Conservation (phyloP, 2,888 invertebrate genomes). For the Muscina levida region DNA sequence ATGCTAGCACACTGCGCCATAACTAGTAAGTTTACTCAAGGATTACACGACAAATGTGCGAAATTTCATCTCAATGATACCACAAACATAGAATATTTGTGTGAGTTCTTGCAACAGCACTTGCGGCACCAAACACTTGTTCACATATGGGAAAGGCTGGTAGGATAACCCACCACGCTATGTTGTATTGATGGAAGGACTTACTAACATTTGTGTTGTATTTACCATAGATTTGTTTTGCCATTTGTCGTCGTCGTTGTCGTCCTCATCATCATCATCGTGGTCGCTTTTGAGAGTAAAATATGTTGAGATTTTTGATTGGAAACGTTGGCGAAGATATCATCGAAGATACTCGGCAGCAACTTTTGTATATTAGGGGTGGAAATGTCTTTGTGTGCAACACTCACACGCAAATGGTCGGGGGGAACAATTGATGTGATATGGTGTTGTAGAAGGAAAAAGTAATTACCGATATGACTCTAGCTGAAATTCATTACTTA, state of each 20-base stretch:
- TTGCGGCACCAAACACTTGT: not conserved
- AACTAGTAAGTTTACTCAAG: constrained; percentile 57
- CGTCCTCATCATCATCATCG: no score
- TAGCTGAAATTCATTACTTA: no score
- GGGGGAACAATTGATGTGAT: no score
- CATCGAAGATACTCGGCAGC: no score
- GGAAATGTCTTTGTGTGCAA: no score
- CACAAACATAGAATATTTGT: not conserved
- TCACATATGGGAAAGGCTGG: not conserved
- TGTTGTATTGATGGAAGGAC: not conserved
- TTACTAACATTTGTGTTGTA: constrained; percentile 5
- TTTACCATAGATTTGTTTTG: not conserved
- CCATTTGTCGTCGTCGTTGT: not conserved
- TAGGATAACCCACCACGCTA: no score
- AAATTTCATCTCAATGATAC: constrained; percentile 57
- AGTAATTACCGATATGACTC: no score
- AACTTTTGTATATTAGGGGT: no score
- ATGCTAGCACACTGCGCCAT: no score
- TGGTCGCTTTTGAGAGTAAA: not conserved
- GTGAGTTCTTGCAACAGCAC: not conserved
- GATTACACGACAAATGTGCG: constrained; percentile 73
- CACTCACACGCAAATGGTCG: no score
- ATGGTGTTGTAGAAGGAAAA: no score
- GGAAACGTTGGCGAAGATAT: not conserved
- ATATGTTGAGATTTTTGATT: constrained; percentile 14